Evolutionary conservation across 2,797 vertebrate species (phyloP).

Genomic region (Hypotaenidia philippensis): DNA sequence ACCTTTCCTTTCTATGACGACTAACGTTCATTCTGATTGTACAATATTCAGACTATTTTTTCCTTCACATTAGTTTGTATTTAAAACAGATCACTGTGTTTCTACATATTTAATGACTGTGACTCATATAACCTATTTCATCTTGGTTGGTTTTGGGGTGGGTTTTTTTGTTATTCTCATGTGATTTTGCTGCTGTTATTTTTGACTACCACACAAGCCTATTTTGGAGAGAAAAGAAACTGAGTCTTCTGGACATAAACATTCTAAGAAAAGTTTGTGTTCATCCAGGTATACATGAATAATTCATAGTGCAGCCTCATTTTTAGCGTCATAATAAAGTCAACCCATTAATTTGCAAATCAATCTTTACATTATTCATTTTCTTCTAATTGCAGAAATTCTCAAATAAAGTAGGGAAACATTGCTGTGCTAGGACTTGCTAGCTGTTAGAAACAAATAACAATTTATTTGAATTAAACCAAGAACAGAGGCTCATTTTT

Average conservation of each 20-base stretch:
- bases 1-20: neutral
- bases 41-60: neutral
- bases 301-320: slow-evolving; percentile 36
- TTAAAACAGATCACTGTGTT: slow-evolving; percentile 17
- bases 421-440: neutral
- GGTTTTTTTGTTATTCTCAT: neutral
- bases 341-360: slow-evolving; percentile 58
- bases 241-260: neutral
- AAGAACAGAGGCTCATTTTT: neutral
- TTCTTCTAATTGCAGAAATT: slow-evolving; percentile 51
- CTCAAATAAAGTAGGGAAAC: slow-evolving; percentile 34
- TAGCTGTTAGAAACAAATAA: neutral
- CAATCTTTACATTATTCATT: slow-evolving; percentile 59
- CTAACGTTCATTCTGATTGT: neutral
- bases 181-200: neutral
- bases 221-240: neutral
- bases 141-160: neutral
- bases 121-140: slow-evolving; percentile 35
- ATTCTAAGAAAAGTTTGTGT: neutral
- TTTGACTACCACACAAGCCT: neutral
- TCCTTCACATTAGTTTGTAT: neutral
- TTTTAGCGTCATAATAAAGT: slow-evolving; percentile 35
- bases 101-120: slow-evolving; percentile 31
- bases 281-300: slow-evolving; percentile 52
- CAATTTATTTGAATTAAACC: neutral